Evolutionary conservation across 2,888 invertebrate genomes (phyloP), one percentile per base, ranked within the genome.

Genomic region (Noctua fimbriata): DNA sequence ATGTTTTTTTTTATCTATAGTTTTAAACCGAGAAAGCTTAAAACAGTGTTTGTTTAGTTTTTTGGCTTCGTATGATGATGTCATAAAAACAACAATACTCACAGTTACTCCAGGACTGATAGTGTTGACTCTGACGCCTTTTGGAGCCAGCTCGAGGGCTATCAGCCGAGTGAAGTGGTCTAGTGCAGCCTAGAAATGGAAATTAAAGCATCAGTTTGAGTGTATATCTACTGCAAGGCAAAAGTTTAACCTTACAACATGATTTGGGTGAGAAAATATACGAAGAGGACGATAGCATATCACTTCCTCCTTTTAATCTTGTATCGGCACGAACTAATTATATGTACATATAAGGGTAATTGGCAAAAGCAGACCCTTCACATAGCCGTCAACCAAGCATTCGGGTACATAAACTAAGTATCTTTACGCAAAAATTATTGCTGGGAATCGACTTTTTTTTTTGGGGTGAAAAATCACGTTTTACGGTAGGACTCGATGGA

Each of bases 31-130:
- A 7, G 41, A 41, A 41, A 41, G 41, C 41, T 41, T 41, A 41
- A 41, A 41, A 41, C 41, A 41, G 41, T 41, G 41, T 41, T 41
- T 41, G 49, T 49, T 49, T 49, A 18, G 5, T n/a, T 14, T n/a
- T 58, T 18, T 32, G 18, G n/a, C 24, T 3, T 70, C 52, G 10
- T 52, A 36, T 44, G 21, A 44, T 12, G 47, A 24, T 28, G 21
- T n/a, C 24, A 16, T 65, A 12, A 36, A 60, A 41, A 60, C 5
- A 24, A 58, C 32, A 58, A 52, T 66, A 83, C 92, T 98, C 28
- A 97, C 93, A 36, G 98, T 97, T 0, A 98, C 97, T 21, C 98
- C 98, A 32, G 98, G 98, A 90, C 98, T 98, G 32, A 98, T 98
- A 63, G 97, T 95, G 92, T 98, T 98, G 6, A 98, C 98, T 55